phyloP scores from a whole-genome alignment of 2,113 vertebrate genomes.

The Oxyruncus cristatus region DNA sequence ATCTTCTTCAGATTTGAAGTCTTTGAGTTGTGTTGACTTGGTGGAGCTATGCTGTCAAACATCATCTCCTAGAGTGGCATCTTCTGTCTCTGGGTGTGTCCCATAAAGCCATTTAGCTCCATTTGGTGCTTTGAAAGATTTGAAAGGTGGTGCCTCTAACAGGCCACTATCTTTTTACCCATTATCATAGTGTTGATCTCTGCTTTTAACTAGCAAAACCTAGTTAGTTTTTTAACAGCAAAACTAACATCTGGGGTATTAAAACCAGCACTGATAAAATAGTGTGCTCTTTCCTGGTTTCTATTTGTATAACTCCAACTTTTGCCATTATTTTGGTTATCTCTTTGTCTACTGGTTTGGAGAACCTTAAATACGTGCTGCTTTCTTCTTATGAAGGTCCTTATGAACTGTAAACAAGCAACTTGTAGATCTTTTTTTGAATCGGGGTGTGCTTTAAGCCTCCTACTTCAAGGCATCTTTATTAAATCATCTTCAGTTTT shows the following conservation, averaged over 20 bases:
- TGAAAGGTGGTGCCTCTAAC: background rate
- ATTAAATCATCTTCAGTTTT: background rate
- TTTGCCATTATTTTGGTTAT: background rate
- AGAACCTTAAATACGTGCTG: background rate
- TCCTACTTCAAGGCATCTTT: background rate
- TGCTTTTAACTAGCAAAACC: background rate
- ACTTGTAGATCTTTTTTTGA: background rate
- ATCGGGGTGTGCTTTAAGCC: background rate
- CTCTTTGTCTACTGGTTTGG: background rate
- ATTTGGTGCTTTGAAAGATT: background rate
- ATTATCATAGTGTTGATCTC: background rate
- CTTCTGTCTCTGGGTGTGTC: background rate
- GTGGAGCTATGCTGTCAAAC: background rate
- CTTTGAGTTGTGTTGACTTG: background rate
- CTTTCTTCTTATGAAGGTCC: background rate
- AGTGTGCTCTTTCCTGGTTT: background rate
- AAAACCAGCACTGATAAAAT: background rate
- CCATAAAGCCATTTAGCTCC: rapidly evolving
- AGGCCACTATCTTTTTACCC: background rate
- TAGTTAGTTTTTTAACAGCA: background rate
- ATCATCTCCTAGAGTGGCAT: background rate
- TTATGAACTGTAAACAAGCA: background rate
- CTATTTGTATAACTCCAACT: background rate
- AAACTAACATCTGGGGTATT: background rate
- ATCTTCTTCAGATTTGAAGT: background rate